Evolutionary conservation across 37 sponge, comb jelly and placozoan genomes (phyloP).

Genomic region (Ephydatia muelleri): DNA sequence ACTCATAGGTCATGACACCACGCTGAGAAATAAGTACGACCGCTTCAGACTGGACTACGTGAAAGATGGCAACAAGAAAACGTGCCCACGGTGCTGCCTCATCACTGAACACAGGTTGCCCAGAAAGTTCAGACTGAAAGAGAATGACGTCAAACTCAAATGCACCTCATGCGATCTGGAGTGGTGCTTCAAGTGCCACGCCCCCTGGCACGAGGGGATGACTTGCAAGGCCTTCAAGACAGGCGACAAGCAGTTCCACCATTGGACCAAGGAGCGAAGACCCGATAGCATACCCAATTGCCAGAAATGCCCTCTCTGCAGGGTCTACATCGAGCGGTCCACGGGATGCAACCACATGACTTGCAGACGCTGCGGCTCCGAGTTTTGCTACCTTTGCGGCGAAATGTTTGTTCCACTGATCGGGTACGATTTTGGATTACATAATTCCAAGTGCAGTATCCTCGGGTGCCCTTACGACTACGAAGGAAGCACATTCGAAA

Average conservation of each 20-base stretch:
- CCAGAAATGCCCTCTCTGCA: constrained; percentile 74
- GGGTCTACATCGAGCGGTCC: constrained; percentile 73
- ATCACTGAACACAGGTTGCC: constrained; percentile 56
- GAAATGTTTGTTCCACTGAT: constrained; percentile 10
- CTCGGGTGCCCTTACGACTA: constrained; percentile 72
- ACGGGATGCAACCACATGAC: constrained; percentile 85
- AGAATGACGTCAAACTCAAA: constrained; percentile 49
- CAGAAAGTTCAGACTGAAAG: neutral
- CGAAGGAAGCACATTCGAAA: constrained; percentile 4
- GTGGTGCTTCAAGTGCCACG: constrained; percentile 89
- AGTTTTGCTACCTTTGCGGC: constrained; percentile 87
- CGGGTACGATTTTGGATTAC: constrained; percentile 45
- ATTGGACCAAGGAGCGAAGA: constrained; percentile 44
- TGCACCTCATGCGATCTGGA: constrained; percentile 51
- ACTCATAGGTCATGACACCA: neutral
- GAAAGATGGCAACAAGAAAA: constrained; percentile 33
- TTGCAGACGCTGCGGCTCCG: constrained; percentile 65
- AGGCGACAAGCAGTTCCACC: constrained; percentile 61
- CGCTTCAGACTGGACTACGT: constrained; percentile 17
- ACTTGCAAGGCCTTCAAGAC: constrained; percentile 51
- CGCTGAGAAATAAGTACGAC: constrained; percentile 29
- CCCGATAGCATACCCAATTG: constrained; percentile 57
- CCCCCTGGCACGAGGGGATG: constrained; percentile 78
- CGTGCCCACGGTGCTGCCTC: constrained; percentile 63
- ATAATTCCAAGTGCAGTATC: constrained; percentile 36